Percentiles rank a stretch among this genome's conserved stretches.
Evolutionary conservation across 2,797 vertebrate genomes (phyloP).

Genomic region (Caiman crocodilus): DNA sequence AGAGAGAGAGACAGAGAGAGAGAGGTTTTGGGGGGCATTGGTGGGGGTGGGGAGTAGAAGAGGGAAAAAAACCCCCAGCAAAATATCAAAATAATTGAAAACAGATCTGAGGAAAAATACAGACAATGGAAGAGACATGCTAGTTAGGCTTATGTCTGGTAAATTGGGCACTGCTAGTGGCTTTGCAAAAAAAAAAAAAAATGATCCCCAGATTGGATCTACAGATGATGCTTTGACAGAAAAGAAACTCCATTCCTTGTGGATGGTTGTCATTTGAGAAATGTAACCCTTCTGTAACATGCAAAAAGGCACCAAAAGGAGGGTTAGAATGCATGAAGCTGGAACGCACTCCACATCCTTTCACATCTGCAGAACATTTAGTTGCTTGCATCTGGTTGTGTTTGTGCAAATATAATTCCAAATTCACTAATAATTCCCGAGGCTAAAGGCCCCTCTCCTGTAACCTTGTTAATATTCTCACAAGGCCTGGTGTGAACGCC

Average conservation of each 20-base stretch:
- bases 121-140: neutral
- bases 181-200: neutral
- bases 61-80: neutral
- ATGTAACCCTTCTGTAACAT: conserved; percentile 49
- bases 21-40: neutral
- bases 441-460: conserved; percentile 87
- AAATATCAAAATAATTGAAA: conserved; percentile 17
- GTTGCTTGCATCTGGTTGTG: conserved; percentile 95
- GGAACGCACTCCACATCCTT: conserved; percentile 76
- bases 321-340: conserved; percentile 73
- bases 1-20: no score
- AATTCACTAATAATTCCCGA: conserved; percentile 96
- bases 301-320: conserved; percentile 51
- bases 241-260: neutral
- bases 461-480: conserved; percentile 90
- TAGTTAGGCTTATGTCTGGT: neutral
- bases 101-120: neutral
- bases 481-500: conserved; percentile 86
- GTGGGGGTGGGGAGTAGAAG: no score
- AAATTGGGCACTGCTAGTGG: conserved; percentile 1
- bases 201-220: neutral
- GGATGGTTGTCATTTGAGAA: conserved; percentile 56
- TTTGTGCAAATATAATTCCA: conserved; percentile 97
- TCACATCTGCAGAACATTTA: conserved; percentile 94
- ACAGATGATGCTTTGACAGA: neutral